phyloP scores from a whole-genome alignment of 2,888 invertebrate species.

The Podotricha telesiphe region DNA sequence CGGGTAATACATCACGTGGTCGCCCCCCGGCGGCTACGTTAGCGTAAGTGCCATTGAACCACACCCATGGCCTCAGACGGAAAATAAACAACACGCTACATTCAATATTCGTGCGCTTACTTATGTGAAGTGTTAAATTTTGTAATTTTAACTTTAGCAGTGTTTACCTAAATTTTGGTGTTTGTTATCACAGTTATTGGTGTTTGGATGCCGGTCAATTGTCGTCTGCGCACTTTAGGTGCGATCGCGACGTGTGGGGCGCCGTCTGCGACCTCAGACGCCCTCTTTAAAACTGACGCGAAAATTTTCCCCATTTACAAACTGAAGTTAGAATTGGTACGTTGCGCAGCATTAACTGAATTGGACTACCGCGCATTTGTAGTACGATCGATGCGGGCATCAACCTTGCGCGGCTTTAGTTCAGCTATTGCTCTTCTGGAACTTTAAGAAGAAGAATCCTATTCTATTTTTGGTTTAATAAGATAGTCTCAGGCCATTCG shows the following conservation, averaged over 20 bases:
- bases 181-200: constrained; percentile 62
- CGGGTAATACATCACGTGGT: constrained; percentile 59
- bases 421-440: constrained; percentile 45
- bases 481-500: background rate
- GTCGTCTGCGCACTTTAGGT: constrained; percentile 47
- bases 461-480: constrained; percentile 28
- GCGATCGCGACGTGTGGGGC: constrained; percentile 59
- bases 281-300: constrained; percentile 67
- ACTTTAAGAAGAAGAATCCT: constrained; percentile 38
- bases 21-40: constrained; percentile 47
- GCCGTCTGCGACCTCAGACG: constrained; percentile 69
- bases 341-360: constrained; percentile 57
- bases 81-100: constrained; percentile 46
- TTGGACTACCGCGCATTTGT: constrained; percentile 58
- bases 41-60: constrained; percentile 58
- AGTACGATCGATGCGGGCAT: constrained; percentile 68
- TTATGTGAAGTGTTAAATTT: constrained; percentile 19
- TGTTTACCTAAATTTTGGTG: constrained; percentile 55
- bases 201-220: constrained; percentile 47
- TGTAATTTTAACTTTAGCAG: constrained; percentile 21
- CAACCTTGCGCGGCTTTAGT: constrained; percentile 65
- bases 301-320: constrained; percentile 61
- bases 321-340: constrained; percentile 59
- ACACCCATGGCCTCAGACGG: constrained; percentile 56
- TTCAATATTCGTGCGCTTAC: constrained; percentile 24